Percentiles rank a stretch among this genome's conserved stretches.
Evolutionary conservation across 2,113 vertebrate genomes (phyloP).

Genomic region (Podarcis cretensis): DNA sequence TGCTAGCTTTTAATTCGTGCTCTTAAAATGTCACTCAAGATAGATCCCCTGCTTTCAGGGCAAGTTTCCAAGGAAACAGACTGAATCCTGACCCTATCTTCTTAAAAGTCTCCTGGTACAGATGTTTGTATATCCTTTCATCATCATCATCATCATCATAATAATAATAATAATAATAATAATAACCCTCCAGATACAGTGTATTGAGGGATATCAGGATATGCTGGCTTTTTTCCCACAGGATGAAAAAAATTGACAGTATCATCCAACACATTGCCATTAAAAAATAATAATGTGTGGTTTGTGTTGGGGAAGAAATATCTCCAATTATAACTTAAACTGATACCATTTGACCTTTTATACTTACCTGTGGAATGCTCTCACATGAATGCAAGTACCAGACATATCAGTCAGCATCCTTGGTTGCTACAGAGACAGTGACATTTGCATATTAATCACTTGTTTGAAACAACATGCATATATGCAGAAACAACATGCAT

Average conservation of each 20-base stretch:
- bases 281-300: no score
- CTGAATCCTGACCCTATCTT: neutral
- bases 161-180: no score
- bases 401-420: no score
- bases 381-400: neutral
- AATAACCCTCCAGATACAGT: no score
- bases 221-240: neutral
- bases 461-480: no score
- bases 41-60: neutral
- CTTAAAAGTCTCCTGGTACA: neutral
- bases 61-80: conserved; percentile 19
- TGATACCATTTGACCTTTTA: neutral
- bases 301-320: neutral
- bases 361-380: neutral
- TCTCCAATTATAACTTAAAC: neutral
- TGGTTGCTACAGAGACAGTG: no score
- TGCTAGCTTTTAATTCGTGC: neutral
- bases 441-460: no score
- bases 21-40: conserved; percentile 15
- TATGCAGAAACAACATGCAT: no score
- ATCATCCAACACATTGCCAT: no score
- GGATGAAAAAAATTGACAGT: neutral
- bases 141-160: neutral
- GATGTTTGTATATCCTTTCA: neutral
- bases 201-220: neutral